phyloP scores from a whole-genome alignment of 2,113 vertebrate species.

The Conger conger region DNA sequence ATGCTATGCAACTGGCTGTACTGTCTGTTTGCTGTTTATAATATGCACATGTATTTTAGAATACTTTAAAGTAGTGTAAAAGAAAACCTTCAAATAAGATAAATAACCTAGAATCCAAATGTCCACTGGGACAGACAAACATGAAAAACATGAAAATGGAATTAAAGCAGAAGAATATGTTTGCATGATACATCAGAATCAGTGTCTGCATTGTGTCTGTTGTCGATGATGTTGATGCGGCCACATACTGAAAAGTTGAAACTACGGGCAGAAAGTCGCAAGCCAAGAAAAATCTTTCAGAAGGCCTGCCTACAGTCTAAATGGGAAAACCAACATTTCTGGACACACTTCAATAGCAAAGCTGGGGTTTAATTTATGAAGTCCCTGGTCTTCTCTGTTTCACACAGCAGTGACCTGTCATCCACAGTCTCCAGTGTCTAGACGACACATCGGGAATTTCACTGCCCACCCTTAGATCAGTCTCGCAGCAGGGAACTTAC shows the following conservation, averaged over 20 bases:
- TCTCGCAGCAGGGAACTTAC: background rate
- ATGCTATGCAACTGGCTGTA: too few species aligned
- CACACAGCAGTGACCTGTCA: background rate
- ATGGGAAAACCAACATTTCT: conserved; percentile 43
- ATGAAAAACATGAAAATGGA: background rate
- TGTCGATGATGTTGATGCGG: background rate
- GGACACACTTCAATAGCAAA: conserved; percentile 28
- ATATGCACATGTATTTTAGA: background rate
- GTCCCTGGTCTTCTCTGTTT: background rate
- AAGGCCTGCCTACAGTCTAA: conserved; percentile 19
- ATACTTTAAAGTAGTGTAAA: too few species aligned
- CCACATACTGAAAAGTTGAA: background rate
- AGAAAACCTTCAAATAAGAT: too few species aligned
- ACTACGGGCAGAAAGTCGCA: background rate
- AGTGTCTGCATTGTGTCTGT: background rate
- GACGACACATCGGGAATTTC: conserved; percentile 5
- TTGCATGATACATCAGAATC: too few species aligned
- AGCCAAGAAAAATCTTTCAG: conserved; percentile 30
- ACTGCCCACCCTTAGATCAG: background rate
- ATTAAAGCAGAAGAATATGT: background rate
- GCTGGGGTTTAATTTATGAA: conserved; percentile 20
- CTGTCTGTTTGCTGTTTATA: background rate
- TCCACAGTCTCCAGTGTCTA: background rate
- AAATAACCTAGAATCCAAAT: too few species aligned
- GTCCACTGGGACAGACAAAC: background rate